Evolutionary conservation across 1,140 invertebrate species (phyloP).

Genomic region (Brachionus manjavacas): DNA sequence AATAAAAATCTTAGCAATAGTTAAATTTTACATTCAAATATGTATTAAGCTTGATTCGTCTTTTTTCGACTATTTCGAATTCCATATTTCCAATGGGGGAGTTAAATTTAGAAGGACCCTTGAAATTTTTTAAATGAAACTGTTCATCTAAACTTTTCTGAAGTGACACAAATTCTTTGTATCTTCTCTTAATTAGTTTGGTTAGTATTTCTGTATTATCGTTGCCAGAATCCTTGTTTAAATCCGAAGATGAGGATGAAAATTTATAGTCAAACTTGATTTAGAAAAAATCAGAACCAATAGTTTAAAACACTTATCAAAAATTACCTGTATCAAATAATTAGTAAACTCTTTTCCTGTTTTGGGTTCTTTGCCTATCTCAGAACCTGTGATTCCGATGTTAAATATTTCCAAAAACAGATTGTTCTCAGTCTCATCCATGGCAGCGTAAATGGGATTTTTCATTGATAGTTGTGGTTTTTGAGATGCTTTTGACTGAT

Average conservation of each 20-base stretch:
- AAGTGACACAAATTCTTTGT: slow-evolving; percentile 16
- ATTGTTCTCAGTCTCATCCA: not conserved
- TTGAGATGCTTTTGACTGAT: not conserved
- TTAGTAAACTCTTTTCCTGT: slow-evolving; percentile 28
- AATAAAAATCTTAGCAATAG: not conserved
- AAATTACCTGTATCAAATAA: slow-evolving; percentile 12
- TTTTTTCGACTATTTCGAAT: slow-evolving; percentile 24
- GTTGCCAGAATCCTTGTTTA: not conserved
- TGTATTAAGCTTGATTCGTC: not conserved
- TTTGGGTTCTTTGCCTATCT: not conserved
- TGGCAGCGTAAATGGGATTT: not conserved
- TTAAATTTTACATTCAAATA: slow-evolving; percentile 31
- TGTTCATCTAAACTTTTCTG: slow-evolving; percentile 15
- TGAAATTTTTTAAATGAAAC: slow-evolving; percentile 24
- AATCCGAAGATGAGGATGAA: not conserved
- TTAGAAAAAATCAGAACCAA: not conserved
- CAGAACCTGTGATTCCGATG: not conserved
- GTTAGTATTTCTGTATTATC: slow-evolving; percentile 6
- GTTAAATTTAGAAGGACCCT: slow-evolving; percentile 36
- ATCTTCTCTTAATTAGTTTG: slow-evolving; percentile 21
- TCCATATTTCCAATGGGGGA: slow-evolving; percentile 39
- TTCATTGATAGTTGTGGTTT: not conserved
- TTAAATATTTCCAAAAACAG: not conserved
- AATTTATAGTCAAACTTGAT: slow-evolving; percentile 12
- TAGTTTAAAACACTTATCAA: not conserved